phyloP scores from a whole-genome alignment of 2,888 invertebrate genomes.

The Archips crataeganus region DNA sequence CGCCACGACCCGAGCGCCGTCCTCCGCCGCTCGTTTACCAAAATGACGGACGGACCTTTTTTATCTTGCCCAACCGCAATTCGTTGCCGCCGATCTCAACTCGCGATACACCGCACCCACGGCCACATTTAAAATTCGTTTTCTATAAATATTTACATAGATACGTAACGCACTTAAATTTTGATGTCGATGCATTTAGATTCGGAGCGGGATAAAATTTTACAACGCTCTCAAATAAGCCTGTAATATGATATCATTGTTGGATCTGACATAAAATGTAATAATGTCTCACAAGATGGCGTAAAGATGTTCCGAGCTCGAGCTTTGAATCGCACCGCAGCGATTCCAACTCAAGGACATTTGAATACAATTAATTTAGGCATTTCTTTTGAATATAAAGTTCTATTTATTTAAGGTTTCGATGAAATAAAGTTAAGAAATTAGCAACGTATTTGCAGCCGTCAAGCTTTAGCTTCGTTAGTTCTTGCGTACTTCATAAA shows the following conservation, averaged over 20 bases:
- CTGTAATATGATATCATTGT: slow-evolving; percentile 36
- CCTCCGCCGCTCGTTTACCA: slow-evolving; percentile 77
- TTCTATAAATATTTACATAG: slow-evolving; percentile 69
- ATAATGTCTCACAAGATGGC: slow-evolving; percentile 32
- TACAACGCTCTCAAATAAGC: slow-evolving; percentile 23
- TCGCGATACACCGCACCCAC: slow-evolving; percentile 68
- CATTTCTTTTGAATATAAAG: slow-evolving; percentile 26
- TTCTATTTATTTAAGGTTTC: background rate
- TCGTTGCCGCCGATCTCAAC: slow-evolving; percentile 78
- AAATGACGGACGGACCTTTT: slow-evolving; percentile 85
- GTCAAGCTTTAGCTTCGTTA: no score
- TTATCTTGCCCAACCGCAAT: slow-evolving; percentile 83
- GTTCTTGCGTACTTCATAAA: no score
- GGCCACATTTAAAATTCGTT: slow-evolving; percentile 73
- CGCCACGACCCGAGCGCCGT: slow-evolving; percentile 62
- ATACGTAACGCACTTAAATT: slow-evolving; percentile 48
- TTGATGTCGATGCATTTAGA: slow-evolving; percentile 59
- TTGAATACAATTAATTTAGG: slow-evolving; percentile 25
- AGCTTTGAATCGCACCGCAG: slow-evolving; percentile 16
- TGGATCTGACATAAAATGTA: slow-evolving; percentile 35
- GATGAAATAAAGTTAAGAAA: background rate
- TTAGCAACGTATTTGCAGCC: background rate
- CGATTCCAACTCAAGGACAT: slow-evolving; percentile 15
- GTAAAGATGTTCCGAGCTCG: slow-evolving; percentile 28
- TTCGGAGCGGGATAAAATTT: slow-evolving; percentile 47